These are phyloP conservation scores for Phyto melanocephala DNA, from an alignment of 2,888 invertebrate genomes.

Conservation along the genomic window DNA sequence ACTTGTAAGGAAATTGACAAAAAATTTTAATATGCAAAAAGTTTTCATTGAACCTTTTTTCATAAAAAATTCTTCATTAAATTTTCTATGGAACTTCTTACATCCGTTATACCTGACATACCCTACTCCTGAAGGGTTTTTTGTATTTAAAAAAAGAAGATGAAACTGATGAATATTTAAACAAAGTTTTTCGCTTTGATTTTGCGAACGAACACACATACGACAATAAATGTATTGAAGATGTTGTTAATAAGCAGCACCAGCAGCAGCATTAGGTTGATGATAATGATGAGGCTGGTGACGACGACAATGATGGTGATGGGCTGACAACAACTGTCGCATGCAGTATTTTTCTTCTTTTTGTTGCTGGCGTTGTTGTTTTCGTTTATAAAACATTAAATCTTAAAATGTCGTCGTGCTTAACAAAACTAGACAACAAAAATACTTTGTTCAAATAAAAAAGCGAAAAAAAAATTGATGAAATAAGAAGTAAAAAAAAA, in stretches of 20 bases:
- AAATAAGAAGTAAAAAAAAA: conserved; percentile 26
- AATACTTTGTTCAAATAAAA: conserved; percentile 28
- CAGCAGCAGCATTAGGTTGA: too few relatives aligned
- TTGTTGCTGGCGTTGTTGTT: not conserved
- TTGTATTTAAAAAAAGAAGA: not conserved
- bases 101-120: too few relatives aligned
- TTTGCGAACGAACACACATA: not conserved
- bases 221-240: conserved; percentile 19
- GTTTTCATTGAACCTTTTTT: too few relatives aligned
- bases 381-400: conserved; percentile 51
- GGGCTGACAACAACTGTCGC: conserved; percentile 58
- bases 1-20: too few relatives aligned
- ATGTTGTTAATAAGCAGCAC: conserved; percentile 9
- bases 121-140: too few relatives aligned
- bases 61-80: too few relatives aligned
- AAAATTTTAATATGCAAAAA: too few relatives aligned
- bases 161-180: conserved; percentile 48
- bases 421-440: conserved; percentile 56
- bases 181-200: conserved; percentile 18
- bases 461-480: conserved; percentile 20
- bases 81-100: too few relatives aligned
- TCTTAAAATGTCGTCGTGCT: conserved; percentile 62
- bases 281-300: conserved; percentile 16
- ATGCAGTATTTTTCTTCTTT: conserved; percentile 35
- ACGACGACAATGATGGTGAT: conserved; percentile 29